Base-by-base conservation (phyloP, 2,113 vertebrate species). In the Oostethus manadensis region DNA sequence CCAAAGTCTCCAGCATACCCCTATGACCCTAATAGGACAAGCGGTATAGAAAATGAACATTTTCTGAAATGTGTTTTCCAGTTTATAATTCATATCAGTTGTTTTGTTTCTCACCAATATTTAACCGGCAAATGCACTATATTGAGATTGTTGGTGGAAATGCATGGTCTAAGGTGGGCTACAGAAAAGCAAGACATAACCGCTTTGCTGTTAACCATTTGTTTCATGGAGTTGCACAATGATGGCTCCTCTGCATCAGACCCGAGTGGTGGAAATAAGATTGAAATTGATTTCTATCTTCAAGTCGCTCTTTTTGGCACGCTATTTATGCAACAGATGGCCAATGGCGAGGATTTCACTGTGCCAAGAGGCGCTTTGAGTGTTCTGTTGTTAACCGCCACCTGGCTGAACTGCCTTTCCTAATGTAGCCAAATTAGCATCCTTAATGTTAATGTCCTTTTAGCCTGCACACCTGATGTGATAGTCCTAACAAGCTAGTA, bases 281-380 rank as follows among this genome's bases (percentile, higher is more conserved):
- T 64, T 44, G 43, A 64, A 64, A 53, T 50, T 10, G 21, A 65
- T 54, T 71, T 71, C n/a, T 64, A 67, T 14, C 60, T 54, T 6
- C 38, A 58, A 48, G 59, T 51, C 5, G n/a, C 14, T 6, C 55
- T 63, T 16, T 56, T 9, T 29, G 56, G 22, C 33, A 21, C 18
- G 57, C 64, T 59, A 46, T 81, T 70, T 51, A 56, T 76, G 56
- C 51, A 72, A 68, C 65, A 70, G 74, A 65, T 69, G 69, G 54
- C 46, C 23, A 55, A 64, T 44, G 57, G 47, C 64, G 46, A 61
- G 56, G 20, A 51, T 62, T 67, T 70, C 47, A 56, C 48, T 60
- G 18, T 58, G 58, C 68, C 60, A 66, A 61, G 45, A 66, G 21
- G 15, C 48, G 22, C 60, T 51, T 69, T n/a, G 79, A 23, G 58